phyloP scores from a whole-genome alignment of 2,113 vertebrate species.

The Siniperca knerii region DNA sequence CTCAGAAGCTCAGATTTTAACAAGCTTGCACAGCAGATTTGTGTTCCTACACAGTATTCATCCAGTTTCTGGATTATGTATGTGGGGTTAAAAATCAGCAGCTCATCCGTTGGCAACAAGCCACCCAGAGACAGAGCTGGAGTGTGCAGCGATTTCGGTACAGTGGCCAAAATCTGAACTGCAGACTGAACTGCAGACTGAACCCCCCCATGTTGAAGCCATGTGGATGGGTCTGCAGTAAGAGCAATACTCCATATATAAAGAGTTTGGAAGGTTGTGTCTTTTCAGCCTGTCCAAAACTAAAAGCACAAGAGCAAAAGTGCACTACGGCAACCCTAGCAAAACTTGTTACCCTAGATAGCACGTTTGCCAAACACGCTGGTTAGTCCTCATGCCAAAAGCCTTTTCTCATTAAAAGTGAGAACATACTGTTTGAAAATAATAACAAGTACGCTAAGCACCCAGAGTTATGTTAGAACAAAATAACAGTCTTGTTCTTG shows the following conservation, averaged over 20 bases:
- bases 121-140: not conserved
- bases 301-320: too few relatives aligned
- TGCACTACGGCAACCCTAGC: too few relatives aligned
- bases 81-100: constrained; percentile 25
- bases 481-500: not conserved
- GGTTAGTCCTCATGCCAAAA: too few relatives aligned
- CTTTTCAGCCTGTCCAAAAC: too few relatives aligned
- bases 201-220: not conserved
- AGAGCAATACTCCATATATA: not conserved
- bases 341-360: too few relatives aligned
- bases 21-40: constrained; percentile 28
- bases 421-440: too few relatives aligned
- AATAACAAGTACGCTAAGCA: too few relatives aligned
- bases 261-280: too few relatives aligned
- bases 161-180: not conserved
- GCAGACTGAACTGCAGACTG: too few relatives aligned
- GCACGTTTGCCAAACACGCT: too few relatives aligned
- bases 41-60: not conserved
- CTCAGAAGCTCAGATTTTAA: constrained; percentile 25
- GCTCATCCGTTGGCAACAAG: constrained; percentile 35
- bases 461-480: too few relatives aligned
- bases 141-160: not conserved
- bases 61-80: constrained; percentile 20
- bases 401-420: too few relatives aligned
- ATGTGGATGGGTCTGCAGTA: not conserved